Base-by-base conservation (phyloP, 2,113 vertebrate species). In the Gallinago paraguaiae region DNA sequence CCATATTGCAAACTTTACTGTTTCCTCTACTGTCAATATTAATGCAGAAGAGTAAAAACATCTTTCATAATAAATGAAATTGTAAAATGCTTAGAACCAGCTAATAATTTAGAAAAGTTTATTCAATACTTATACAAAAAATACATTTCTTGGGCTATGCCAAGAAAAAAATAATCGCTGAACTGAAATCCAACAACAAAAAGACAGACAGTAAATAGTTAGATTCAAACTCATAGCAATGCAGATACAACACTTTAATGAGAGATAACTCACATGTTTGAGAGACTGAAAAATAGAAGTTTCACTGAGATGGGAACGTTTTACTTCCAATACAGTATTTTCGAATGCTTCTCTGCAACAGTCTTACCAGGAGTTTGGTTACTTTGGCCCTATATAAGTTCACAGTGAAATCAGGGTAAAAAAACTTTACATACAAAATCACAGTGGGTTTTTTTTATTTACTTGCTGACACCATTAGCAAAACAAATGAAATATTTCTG, bases 1-100 rank as follows among this genome's bases (percentile, higher is more conserved):
- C 17, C 78, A 54, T 63, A 65, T 48, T 35, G 51, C 15, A 45
- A 86, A 35, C 24, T 82, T 91, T 14, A 85, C 11, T 54, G 46
- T 86, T 97, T 92, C 57, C 82, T 17, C 18, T 93, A 41, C n/a
- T 74, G 54, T 91, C 50, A 85, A 7, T 41, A 25, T 39, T 91
- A 78, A 90, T 76, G 37, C 4, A 69, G 46, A 90, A 67, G 67
- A 94, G 46, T 81, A 76, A 87, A 76, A 37, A 25, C 13, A 25
- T 72, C 9, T 82, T 84, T 90, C 30, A 80, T 50, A 79, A 23
- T 23, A 43, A 84, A 61, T 7, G 28, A 45, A 92, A 92, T 54
- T 82, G 60, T 33, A 79, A 69, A 79, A 86, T 5, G 1, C 28
- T 61, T 63, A 24, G 16, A 85, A 63, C 1, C 35, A 86, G 10